Evolutionary conservation across 2,797 vertebrate genomes (phyloP).

Genomic region (Xenops minutus): DNA sequence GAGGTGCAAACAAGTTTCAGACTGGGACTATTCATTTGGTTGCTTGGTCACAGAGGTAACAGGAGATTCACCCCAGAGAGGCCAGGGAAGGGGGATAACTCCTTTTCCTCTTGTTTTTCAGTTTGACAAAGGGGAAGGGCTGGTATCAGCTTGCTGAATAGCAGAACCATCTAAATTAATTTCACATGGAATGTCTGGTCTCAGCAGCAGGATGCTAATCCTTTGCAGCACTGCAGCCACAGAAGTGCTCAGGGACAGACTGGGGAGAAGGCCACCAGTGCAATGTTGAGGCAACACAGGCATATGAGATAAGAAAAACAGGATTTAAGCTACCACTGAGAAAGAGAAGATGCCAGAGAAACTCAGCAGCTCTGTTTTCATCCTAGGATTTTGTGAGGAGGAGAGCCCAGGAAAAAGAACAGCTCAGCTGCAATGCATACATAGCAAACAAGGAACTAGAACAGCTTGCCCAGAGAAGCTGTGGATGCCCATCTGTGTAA

Average conservation of each 20-base stretch:
- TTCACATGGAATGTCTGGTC: conserved; percentile 27
- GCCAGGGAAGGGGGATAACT: conserved; percentile 25
- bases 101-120: conserved; percentile 28
- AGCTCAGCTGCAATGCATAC: not conserved
- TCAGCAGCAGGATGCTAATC: conserved; percentile 29
- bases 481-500: not conserved
- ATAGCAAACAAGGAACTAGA: not conserved
- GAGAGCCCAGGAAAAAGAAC: not conserved
- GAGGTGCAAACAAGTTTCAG: conserved; percentile 31
- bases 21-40: not conserved
- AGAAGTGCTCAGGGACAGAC: not conserved
- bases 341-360: not conserved
- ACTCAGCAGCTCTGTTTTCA: not conserved
- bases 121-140: not conserved
- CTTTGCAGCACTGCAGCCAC: not conserved
- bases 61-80: not conserved
- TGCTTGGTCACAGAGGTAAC: conserved; percentile 14
- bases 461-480: not conserved
- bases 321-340: not conserved
- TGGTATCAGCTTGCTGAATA: not conserved
- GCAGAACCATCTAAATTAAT: conserved; percentile 46
- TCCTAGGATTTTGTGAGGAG: not conserved
- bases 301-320: not conserved
- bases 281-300: not conserved
- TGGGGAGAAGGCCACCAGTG: not conserved